These are phyloP conservation scores for Rapana venosa DNA, from an alignment of 2,888 invertebrate genomes.

Conservation along the genomic window DNA sequence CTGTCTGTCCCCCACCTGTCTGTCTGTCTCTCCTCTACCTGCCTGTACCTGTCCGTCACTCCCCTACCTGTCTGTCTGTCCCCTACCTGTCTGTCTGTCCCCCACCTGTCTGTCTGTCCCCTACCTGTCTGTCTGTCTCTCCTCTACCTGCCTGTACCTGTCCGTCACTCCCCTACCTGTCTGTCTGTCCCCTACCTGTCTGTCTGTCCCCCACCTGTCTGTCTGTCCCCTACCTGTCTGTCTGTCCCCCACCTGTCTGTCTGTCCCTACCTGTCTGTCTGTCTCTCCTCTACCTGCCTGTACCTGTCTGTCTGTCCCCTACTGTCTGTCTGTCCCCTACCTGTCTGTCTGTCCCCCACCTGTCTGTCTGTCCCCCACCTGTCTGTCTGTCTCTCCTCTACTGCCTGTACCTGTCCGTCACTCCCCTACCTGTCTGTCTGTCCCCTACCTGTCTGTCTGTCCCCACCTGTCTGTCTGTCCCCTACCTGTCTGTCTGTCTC, in stretches of 20 bases:
- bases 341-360: neutral
- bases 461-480: neutral
- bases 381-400: neutral
- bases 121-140: neutral
- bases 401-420: neutral
- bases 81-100: neutral
- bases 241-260: neutral
- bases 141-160: neutral
- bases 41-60: no score
- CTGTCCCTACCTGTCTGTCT: neutral
- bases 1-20: no score
- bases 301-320: neutral
- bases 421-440: conserved; percentile 51
- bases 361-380: no score
- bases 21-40: no score
- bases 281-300: neutral
- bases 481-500: neutral
- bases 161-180: no score
- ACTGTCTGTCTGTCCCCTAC: neutral
- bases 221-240: neutral
- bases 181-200: neutral
- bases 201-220: neutral
- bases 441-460: neutral
- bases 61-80: neutral
- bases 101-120: neutral